A percentile compares a stretch with the other conserved stretches of the same genome.
phyloP scores from a whole-genome alignment of 2,797 vertebrate species.

The Alca torda region DNA sequence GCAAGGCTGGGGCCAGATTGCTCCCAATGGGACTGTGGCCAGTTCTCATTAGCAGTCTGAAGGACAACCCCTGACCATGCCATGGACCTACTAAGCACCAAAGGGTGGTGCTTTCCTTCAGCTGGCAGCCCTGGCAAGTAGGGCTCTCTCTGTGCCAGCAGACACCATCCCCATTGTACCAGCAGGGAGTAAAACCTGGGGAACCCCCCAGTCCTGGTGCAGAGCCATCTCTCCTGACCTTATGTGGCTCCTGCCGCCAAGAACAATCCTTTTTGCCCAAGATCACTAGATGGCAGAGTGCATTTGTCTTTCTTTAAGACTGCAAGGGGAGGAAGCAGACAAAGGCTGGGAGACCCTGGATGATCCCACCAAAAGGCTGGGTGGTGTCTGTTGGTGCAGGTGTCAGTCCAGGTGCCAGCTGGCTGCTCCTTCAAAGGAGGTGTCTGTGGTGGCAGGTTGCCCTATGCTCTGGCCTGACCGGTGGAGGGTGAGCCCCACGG shows the following conservation, averaged over 20 bases:
- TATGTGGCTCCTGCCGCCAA: background rate
- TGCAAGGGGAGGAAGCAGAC: background rate
- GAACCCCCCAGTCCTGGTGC: background rate
- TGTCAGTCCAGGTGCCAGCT: background rate
- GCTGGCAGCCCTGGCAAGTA: background rate
- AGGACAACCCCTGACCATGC: background rate
- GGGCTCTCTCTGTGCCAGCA: background rate
- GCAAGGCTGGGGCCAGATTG: background rate
- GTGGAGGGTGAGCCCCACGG: background rate
- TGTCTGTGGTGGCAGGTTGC: background rate
- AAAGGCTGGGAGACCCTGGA: background rate
- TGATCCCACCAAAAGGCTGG: background rate
- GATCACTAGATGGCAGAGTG: constrained; percentile 50
- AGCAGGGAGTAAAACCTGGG: background rate
- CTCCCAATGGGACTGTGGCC: background rate
- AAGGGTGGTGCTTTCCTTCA: background rate
- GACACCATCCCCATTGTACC: background rate
- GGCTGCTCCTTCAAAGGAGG: background rate
- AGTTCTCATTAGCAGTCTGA: background rate
- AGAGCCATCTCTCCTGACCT: background rate
- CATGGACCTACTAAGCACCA: background rate
- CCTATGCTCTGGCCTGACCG: background rate
- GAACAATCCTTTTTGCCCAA: constrained; percentile 9
- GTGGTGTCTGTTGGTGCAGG: background rate
- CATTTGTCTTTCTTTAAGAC: constrained; percentile 21